Percentiles rank a stretch among this genome's conserved stretches.
These are phyloP conservation scores for Dicyrtomina minuta DNA, from an alignment of 2,888 invertebrate species.

Conservation along the genomic window DNA sequence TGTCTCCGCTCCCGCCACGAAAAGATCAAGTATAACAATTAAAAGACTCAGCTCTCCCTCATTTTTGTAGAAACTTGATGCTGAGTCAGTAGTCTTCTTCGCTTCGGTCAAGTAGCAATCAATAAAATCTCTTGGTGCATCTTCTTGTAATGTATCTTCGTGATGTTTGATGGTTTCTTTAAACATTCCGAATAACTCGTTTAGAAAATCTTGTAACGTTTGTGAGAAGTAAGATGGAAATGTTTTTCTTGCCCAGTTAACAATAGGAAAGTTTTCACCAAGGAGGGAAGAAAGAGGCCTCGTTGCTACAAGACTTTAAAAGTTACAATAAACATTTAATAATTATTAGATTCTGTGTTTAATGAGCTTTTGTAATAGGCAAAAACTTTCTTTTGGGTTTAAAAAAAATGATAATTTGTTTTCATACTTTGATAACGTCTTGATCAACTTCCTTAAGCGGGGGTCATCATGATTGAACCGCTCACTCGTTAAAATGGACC, in stretches of 20 bases:
- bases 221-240: constrained; percentile 32
- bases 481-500: constrained; percentile 43
- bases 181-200: constrained; percentile 38
- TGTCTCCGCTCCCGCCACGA: constrained; percentile 34
- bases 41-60: constrained; percentile 32
- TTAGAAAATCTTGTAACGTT: constrained; percentile 32
- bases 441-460: constrained; percentile 40
- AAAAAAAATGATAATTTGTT: no score
- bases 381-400: no score
- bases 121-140: constrained; percentile 46
- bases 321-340: neutral
- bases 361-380: no score
- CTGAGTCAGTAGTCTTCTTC: constrained; percentile 33
- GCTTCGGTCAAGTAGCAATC: constrained; percentile 48
- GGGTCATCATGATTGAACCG: constrained; percentile 47
- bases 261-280: constrained; percentile 39
- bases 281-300: constrained; percentile 18
- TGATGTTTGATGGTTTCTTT: constrained; percentile 40
- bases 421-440: constrained; percentile 33
- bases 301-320: constrained; percentile 10
- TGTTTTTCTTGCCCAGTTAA: constrained; percentile 24
- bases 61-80: constrained; percentile 33
- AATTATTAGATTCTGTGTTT: no score
- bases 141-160: constrained; percentile 39
- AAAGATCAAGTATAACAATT: constrained; percentile 36